Percentiles rank a stretch among this genome's conserved stretches.
Conservation (phyloP, 2,113 vertebrate genomes). For the Ptilonorhynchus violaceus region DNA sequence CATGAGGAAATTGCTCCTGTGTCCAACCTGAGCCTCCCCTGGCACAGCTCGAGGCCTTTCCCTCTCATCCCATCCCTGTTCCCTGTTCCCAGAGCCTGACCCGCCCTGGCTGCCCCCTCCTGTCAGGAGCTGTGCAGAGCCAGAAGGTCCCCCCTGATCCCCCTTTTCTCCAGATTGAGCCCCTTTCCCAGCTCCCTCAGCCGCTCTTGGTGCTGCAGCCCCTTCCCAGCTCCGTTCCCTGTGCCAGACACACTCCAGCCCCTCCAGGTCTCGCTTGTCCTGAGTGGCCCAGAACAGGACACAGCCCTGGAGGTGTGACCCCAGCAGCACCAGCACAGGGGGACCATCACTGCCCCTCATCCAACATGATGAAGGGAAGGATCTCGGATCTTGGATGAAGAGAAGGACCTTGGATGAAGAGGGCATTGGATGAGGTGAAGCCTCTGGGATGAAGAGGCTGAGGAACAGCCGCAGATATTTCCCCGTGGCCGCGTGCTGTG, state of each 20-base stretch:
- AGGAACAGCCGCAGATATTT: not conserved
- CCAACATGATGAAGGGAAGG: not conserved
- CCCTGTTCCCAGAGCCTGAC: not conserved
- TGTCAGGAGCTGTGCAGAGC: not conserved
- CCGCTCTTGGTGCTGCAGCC: not conserved
- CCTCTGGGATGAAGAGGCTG: not conserved
- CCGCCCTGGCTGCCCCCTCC: not conserved
- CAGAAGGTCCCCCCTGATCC: not conserved
- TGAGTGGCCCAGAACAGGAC: not conserved
- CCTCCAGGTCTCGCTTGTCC: not conserved
- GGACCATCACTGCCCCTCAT: not conserved
- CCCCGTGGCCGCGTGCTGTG: fast-evolving
- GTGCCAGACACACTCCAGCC: not conserved
- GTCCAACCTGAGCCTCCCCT: not conserved
- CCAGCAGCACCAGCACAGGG: not conserved
- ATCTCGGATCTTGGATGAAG: too few relatives aligned
- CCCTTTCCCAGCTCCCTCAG: not conserved
- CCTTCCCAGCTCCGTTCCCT: not conserved
- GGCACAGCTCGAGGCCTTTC: not conserved
- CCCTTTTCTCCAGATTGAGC: not conserved
- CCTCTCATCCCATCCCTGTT: not conserved
- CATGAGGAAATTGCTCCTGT: not conserved
- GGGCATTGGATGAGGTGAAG: not conserved
- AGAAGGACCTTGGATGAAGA: not conserved
- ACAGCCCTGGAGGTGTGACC: not conserved